Conservation (phyloP, 2,888 invertebrate genomes). For the Nasonia oneida region DNA sequence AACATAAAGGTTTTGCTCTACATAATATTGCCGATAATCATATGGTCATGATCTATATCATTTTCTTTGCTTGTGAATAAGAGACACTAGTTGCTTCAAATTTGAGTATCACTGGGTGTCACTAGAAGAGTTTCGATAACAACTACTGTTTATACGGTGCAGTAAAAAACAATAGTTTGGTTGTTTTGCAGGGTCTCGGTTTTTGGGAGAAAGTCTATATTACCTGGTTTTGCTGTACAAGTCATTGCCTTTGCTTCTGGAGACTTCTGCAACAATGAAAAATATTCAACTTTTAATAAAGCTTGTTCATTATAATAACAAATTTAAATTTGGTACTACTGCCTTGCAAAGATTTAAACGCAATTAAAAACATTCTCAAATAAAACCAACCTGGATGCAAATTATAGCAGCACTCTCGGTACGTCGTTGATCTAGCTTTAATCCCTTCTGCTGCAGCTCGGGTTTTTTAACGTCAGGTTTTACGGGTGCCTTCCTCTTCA, state of each 20-base stretch:
- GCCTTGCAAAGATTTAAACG: slow-evolving; percentile 24
- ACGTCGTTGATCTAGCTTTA: slow-evolving; percentile 44
- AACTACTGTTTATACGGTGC: slow-evolving; percentile 72
- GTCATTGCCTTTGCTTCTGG: slow-evolving; percentile 64
- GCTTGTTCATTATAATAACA: not conserved
- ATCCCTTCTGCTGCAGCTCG: slow-evolving; percentile 45
- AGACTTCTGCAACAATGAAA: slow-evolving; percentile 67
- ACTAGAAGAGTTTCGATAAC: slow-evolving; percentile 34
- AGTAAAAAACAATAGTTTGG: slow-evolving; percentile 76
- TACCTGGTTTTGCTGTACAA: slow-evolving; percentile 73
- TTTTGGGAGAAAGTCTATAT: slow-evolving; percentile 72
- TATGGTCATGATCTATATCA: not conserved
- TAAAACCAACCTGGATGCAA: slow-evolving; percentile 63
- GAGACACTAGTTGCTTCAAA: slow-evolving; percentile 34
- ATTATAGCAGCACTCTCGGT: slow-evolving; percentile 53
- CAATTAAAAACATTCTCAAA: not conserved
- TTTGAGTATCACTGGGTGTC: slow-evolving; percentile 34
- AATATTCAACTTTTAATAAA: not conserved
- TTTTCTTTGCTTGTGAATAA: not conserved
- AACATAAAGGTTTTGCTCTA: slow-evolving; percentile 26
- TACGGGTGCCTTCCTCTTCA: slow-evolving; percentile 66
- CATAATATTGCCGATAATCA: not conserved
- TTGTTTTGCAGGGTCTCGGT: slow-evolving; percentile 71
- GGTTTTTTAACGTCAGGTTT: slow-evolving; percentile 62
- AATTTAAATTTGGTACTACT: not conserved